phyloP scores from a whole-genome alignment of 2,113 vertebrate genomes.

The Donacobius atricapilla region DNA sequence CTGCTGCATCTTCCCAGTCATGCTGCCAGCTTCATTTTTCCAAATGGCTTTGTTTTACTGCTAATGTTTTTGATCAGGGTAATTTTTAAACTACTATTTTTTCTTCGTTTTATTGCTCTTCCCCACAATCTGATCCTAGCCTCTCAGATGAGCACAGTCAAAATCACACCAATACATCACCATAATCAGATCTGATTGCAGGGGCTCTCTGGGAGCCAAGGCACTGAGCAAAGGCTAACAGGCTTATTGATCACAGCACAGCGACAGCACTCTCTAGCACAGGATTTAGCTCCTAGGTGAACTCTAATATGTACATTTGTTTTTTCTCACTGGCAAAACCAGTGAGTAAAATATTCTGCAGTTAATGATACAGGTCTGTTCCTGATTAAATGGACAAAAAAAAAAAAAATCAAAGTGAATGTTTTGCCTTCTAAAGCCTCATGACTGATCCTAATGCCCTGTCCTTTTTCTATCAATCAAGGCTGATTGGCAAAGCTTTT shows the following conservation, averaged over 20 bases:
- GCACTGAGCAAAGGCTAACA: fast-evolving
- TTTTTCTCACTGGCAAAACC: neutral
- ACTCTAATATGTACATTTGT: neutral
- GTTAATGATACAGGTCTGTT: neutral
- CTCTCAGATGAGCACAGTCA: neutral
- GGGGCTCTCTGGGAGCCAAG: neutral
- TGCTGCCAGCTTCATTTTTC: neutral
- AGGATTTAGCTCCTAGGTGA: neutral
- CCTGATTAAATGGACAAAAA: neutral
- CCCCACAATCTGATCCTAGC: neutral
- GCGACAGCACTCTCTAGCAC: neutral
- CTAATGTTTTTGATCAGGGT: neutral
- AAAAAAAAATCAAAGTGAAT: neutral
- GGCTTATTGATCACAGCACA: neutral
- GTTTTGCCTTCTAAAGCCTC: neutral
- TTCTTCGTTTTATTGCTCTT: neutral
- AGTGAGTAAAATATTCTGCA: neutral
- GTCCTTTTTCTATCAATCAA: conserved; percentile 44
- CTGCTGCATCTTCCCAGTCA: neutral
- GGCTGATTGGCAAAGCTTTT: conserved; percentile 57
- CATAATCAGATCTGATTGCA: neutral
- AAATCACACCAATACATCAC: neutral
- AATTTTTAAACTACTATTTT: neutral
- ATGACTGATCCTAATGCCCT: neutral
- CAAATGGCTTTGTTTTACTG: neutral